phyloP scores from a whole-genome alignment of 1,140 invertebrate genomes.

The Cyclargus thomasi region DNA sequence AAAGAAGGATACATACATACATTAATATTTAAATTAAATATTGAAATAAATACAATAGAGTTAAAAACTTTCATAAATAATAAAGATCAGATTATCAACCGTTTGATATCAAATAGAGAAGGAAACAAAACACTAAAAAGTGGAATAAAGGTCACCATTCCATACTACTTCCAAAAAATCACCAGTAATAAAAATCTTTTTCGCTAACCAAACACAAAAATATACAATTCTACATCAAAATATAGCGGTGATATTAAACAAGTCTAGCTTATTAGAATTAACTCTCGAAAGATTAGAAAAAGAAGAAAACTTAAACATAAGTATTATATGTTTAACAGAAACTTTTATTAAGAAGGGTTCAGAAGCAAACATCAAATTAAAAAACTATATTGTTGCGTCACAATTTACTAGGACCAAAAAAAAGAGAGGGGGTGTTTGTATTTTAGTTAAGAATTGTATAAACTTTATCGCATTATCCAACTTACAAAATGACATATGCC shows the following conservation, averaged over 20 bases:
- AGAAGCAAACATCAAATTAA: slow-evolving; percentile 16
- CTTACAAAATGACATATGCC: too few species aligned
- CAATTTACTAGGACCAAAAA: slow-evolving; percentile 12
- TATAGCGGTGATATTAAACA: background rate
- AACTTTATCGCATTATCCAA: too few species aligned
- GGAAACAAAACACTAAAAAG: background rate
- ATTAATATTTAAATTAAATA: background rate
- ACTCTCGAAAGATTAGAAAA: too few species aligned
- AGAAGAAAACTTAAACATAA: too few species aligned
- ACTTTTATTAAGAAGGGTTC: slow-evolving; percentile 15
- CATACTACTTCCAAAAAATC: slow-evolving; percentile 2
- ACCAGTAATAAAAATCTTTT: background rate
- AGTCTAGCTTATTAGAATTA: too few species aligned
- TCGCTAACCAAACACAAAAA: background rate
- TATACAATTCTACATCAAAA: slow-evolving; percentile 4
- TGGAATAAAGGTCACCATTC: background rate
- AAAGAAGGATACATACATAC: background rate
- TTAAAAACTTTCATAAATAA: background rate
- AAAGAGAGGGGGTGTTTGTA: slow-evolving; percentile 11
- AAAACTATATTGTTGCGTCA: slow-evolving; percentile 13
- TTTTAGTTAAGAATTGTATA: background rate
- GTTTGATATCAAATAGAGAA: background rate
- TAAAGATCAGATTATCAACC: background rate
- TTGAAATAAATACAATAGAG: background rate
- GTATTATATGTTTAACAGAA: slow-evolving; percentile 13